Evolutionary conservation across 1,140 invertebrate genomes (phyloP).

Genomic region (Gonioctena quinquepunctata): DNA sequence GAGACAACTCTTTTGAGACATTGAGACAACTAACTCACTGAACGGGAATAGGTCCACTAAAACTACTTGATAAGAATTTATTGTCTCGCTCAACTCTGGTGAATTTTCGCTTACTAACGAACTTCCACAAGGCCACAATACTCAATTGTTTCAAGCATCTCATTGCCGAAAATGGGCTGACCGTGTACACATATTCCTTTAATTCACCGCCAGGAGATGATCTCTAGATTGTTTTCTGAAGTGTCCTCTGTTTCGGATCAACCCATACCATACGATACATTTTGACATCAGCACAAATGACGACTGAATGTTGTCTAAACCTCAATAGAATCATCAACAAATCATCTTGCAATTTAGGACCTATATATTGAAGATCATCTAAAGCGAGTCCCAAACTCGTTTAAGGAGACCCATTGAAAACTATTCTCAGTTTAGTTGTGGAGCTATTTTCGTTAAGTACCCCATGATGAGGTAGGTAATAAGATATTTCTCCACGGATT

Average conservation of each 20-base stretch:
- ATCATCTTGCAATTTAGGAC: constrained; percentile 39
- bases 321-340: constrained; percentile 6
- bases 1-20: not conserved
- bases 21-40: not conserved
- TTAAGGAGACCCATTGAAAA: constrained; percentile 10
- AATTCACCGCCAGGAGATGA: too few relatives aligned
- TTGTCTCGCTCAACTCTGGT: not conserved
- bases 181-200: too few relatives aligned
- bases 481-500: too few relatives aligned
- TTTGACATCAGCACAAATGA: too few relatives aligned
- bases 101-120: not conserved
- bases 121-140: not conserved
- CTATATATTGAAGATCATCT: constrained; percentile 21
- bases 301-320: too few relatives aligned
- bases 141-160: too few relatives aligned
- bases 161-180: not conserved
- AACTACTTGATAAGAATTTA: not conserved
- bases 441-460: too few relatives aligned
- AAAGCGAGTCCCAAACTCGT: constrained; percentile 43
- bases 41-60: not conserved
- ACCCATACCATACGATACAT: too few relatives aligned
- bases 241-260: too few relatives aligned
- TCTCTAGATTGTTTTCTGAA: too few relatives aligned
- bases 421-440: not conserved
- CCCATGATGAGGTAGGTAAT: too few relatives aligned